phyloP scores from a whole-genome alignment of 2,113 vertebrate species.

The Talpa occidentalis region DNA sequence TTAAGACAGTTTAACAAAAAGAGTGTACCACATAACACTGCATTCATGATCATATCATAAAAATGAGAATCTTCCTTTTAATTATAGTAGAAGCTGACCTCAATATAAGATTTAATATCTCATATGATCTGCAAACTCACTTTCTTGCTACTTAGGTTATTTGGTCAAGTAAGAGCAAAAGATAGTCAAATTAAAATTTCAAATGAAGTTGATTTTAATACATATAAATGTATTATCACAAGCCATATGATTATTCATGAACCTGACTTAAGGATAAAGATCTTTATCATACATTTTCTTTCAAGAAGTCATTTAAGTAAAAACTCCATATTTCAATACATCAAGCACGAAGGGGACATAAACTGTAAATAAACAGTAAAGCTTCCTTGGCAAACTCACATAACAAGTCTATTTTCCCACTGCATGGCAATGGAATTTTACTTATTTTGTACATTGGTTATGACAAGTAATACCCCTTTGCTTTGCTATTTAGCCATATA shows the following conservation, averaged over 20 bases:
- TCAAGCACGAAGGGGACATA: not conserved
- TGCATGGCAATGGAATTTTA: not conserved
- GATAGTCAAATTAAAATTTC: not conserved
- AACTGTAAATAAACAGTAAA: not conserved
- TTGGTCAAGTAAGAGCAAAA: not conserved
- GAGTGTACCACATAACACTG: not conserved
- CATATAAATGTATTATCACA: not conserved
- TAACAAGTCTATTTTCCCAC: not conserved
- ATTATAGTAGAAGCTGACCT: not conserved
- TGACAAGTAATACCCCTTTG: not conserved
- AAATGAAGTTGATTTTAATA: not conserved
- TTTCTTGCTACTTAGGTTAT: not conserved
- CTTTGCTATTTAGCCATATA: not conserved
- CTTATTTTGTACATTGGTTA: not conserved
- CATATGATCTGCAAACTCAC: not conserved
- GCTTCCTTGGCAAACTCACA: not conserved
- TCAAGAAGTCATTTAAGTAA: slow-evolving; percentile 26
- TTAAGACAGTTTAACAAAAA: not conserved
- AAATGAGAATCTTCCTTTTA: not conserved
- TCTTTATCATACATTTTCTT: not conserved
- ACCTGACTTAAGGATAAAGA: not conserved
- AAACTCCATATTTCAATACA: not conserved
- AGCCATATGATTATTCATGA: not conserved
- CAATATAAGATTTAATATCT: not conserved
- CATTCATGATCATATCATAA: not conserved